Evolutionary conservation across 2,888 invertebrate species (phyloP).

Genomic region (Malthinus seriepunctatus): DNA sequence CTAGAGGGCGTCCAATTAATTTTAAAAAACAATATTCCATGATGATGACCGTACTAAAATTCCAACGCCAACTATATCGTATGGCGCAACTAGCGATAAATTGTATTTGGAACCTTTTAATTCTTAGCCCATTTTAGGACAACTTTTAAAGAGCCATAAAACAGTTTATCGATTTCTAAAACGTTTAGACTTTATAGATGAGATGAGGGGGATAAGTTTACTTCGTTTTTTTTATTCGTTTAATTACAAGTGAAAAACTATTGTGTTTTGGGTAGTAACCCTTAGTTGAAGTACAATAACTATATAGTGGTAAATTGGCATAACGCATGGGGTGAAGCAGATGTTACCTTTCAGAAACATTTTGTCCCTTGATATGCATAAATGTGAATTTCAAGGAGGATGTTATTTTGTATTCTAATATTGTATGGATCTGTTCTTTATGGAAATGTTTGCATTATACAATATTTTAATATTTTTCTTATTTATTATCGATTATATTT

Average conservation of each 20-base stretch:
- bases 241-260: constrained; percentile 20
- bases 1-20: too few species aligned
- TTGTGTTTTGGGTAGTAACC: constrained; percentile 23
- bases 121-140: too few species aligned
- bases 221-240: constrained; percentile 3
- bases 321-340: constrained; percentile 30
- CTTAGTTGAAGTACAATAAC: constrained; percentile 22
- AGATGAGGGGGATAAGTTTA: too few species aligned
- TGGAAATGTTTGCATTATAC: constrained; percentile 14
- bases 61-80: too few species aligned
- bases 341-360: constrained; percentile 29
- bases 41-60: too few species aligned
- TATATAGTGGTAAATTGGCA: constrained; percentile 30
- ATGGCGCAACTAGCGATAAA: too few species aligned
- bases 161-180: too few species aligned
- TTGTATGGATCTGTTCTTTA: constrained; percentile 11
- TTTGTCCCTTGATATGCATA: constrained; percentile 31
- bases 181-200: too few species aligned
- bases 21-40: too few species aligned
- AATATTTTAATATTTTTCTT: constrained; percentile 12
- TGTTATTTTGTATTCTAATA: constrained; percentile 26
- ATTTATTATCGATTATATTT: background rate
- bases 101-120: too few species aligned
- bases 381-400: constrained; percentile 28
- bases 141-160: too few species aligned